A percentile compares a stretch with the other conserved stretches of the same genome.
Conservation (phyloP, 2,797 vertebrate species). For the Arctocebus calabarensis region DNA sequence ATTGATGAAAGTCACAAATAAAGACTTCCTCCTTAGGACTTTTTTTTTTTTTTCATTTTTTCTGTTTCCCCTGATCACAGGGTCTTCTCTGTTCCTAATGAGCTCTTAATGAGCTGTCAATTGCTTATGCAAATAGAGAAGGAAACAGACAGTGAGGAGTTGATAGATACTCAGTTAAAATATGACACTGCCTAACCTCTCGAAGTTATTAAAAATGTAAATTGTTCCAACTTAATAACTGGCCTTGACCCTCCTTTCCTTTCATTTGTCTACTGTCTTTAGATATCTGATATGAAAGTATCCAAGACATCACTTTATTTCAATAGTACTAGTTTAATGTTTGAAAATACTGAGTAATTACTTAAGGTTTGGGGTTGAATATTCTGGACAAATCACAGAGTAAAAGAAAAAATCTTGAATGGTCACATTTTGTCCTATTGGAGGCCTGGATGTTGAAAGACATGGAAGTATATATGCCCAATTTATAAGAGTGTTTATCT, state of each 20-base stretch:
- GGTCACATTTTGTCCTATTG: background rate
- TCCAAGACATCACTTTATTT: background rate
- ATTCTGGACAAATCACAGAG: background rate
- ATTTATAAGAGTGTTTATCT: background rate
- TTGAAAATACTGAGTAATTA: background rate
- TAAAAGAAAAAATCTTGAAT: background rate
- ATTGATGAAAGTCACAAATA: background rate
- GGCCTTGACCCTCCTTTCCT: background rate
- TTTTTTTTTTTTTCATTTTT: background rate
- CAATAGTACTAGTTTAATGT: background rate
- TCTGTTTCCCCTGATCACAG: background rate
- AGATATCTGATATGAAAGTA: background rate
- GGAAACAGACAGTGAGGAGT: constrained; percentile 64
- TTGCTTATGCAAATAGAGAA: constrained; percentile 83
- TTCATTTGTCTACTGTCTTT: background rate
- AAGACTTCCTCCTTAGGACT: constrained; percentile 14
- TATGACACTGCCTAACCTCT: constrained; percentile 72
- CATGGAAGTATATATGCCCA: background rate
- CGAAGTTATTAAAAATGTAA: constrained; percentile 81
- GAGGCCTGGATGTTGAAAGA: background rate
- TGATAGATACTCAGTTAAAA: constrained; percentile 73
- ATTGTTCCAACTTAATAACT: constrained; percentile 71
- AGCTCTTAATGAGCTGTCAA: constrained; percentile 84
- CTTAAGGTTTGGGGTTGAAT: background rate
- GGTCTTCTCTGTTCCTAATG: constrained; percentile 76